A percentile compares a stretch with the other conserved stretches of the same genome.
These are phyloP conservation scores for Megalops cyprinoides DNA, from an alignment of 2,797 vertebrate species.

Conservation along the genomic window DNA sequence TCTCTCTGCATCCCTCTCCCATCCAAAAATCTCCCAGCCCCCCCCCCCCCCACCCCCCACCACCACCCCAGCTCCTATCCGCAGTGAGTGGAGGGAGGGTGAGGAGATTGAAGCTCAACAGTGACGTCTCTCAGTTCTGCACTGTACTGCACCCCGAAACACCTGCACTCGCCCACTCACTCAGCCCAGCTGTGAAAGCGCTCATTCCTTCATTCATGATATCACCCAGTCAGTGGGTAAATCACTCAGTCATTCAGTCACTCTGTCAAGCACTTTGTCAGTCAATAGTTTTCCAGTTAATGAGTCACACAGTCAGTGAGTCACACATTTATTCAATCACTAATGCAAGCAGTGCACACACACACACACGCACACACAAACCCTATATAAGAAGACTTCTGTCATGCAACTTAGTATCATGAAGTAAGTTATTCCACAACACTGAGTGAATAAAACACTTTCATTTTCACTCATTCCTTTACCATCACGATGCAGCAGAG, in stretches of 20 bases:
- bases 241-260: not conserved
- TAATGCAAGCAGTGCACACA: conserved; percentile 30
- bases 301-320: not conserved
- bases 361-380: conserved; percentile 27
- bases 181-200: too few species aligned
- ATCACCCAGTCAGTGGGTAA: not conserved
- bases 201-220: not conserved
- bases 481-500: too few species aligned
- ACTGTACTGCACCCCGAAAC: conserved; percentile 34
- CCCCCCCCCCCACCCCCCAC: conserved; percentile 27
- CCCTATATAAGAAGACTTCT: not conserved
- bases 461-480: too few species aligned
- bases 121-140: conserved; percentile 21
- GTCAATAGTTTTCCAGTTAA: not conserved
- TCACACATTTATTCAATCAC: too few species aligned
- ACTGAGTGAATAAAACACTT: too few species aligned
- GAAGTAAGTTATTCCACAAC: too few species aligned
- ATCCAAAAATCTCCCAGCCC: not conserved
- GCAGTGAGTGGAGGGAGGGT: conserved; percentile 52
- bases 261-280: not conserved
- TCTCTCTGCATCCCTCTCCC: too few species aligned
- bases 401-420: too few species aligned
- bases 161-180: too few species aligned
- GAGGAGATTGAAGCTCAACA: conserved; percentile 29
- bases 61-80: conserved; percentile 50